Conservation (phyloP, 2,888 invertebrate species). For the Nomada ferruginata region DNA sequence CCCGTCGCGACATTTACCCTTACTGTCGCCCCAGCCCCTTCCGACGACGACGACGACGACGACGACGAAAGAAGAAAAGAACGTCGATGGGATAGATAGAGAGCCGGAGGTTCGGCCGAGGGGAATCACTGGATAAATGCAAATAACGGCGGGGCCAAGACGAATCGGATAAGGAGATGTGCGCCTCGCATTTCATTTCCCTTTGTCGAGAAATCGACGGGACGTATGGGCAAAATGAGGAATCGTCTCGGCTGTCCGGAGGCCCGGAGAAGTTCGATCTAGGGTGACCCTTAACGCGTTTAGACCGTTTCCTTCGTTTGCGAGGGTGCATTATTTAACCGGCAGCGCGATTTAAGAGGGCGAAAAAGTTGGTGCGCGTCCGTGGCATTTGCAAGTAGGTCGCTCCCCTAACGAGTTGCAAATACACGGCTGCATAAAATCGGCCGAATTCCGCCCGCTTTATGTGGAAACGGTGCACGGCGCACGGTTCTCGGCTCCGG, state of each 20-base stretch:
- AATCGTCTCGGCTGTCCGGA: not conserved
- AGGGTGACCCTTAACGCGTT: not conserved
- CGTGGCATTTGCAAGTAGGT: slow-evolving; percentile 36
- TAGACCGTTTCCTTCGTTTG: not conserved
- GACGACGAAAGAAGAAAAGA: slow-evolving; percentile 50
- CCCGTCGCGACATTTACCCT: slow-evolving; percentile 20
- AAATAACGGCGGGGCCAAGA: slow-evolving; percentile 71
- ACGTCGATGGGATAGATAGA: slow-evolving; percentile 46
- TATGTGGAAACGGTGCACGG: slow-evolving; percentile 16
- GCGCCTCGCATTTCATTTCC: slow-evolving; percentile 62
- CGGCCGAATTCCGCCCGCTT: slow-evolving; percentile 45
- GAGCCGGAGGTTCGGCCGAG: slow-evolving; percentile 20
- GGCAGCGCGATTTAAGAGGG: slow-evolving; percentile 1
- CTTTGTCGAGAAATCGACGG: slow-evolving; percentile 45
- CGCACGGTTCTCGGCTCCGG: slow-evolving; percentile 12
- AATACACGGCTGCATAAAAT: slow-evolving; percentile 50
- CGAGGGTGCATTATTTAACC: slow-evolving; percentile 41
- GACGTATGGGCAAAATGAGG: not conserved
- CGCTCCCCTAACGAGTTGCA: slow-evolving; percentile 52
- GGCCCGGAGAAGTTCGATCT: not conserved
- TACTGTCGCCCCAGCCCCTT: slow-evolving; percentile 11
- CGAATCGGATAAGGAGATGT: slow-evolving; percentile 63
- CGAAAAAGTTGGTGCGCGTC: slow-evolving; percentile 14
- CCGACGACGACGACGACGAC: not conserved
- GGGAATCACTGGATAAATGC: slow-evolving; percentile 67